Conservation (phyloP, 2,888 invertebrate species). For the Autographa pulchrina region DNA sequence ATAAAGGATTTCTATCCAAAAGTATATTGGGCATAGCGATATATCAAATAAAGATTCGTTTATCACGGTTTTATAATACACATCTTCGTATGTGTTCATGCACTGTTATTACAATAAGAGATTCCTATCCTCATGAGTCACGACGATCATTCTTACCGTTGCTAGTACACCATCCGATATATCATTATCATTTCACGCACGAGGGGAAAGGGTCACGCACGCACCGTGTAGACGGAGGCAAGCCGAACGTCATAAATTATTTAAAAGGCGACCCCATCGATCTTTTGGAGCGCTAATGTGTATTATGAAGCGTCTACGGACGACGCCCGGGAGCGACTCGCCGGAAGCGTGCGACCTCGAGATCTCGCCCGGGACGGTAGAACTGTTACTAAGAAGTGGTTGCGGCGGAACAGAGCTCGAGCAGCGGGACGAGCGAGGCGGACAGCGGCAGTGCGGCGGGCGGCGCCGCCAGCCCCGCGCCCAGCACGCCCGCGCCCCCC, state of each 20-base stretch:
- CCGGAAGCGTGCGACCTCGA: constrained; percentile 37
- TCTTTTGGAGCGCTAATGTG: constrained; percentile 4
- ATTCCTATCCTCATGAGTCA: constrained; percentile 25
- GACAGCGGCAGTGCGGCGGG: constrained; percentile 59
- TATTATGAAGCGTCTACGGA: constrained; percentile 11
- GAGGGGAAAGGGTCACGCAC: constrained; percentile 17
- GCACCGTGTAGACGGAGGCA: constrained; percentile 21
- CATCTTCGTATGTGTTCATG: constrained; percentile 21
- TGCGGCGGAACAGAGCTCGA: constrained; percentile 79
- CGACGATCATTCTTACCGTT: constrained; percentile 34
- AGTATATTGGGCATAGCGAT: constrained; percentile 13
- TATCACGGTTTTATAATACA: constrained; percentile 26
- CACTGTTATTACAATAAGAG: constrained; percentile 38
- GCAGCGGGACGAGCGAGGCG: constrained; percentile 50
- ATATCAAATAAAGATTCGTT: constrained; percentile 22
- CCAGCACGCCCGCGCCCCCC: constrained; percentile 44
- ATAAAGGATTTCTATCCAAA: constrained; percentile 21
- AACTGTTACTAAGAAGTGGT: constrained; percentile 72
- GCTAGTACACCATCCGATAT: constrained; percentile 37
- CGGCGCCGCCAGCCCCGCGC: constrained; percentile 52
- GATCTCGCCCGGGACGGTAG: constrained; percentile 42
- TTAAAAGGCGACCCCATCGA: constrained; percentile 7
- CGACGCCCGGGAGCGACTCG: constrained; percentile 43
- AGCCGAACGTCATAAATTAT: constrained; percentile 17
- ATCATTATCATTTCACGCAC: constrained; percentile 27